Evolutionary conservation across 2,797 vertebrate species (phyloP), one percentile per base, ranked within the genome.

Genomic region (Eurystomus glaucurus): DNA sequence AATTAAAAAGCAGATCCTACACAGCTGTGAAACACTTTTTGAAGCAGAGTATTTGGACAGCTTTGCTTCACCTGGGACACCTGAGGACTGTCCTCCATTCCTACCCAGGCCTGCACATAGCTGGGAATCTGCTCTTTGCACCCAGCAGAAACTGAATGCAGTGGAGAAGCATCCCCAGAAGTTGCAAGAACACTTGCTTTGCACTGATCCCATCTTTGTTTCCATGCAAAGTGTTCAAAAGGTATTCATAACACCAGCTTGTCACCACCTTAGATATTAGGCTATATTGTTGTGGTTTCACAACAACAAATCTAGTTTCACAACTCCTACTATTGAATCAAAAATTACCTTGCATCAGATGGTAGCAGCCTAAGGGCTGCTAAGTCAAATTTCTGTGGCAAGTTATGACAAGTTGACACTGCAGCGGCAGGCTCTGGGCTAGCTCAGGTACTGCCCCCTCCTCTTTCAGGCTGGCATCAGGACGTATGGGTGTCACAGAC

Each of bases 221-320:
- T 70, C 72, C 69, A 39, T 57, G 20, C 37, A 50, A 57, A 74
- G 7, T 14, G 46, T 52, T 75, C 45, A 45, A 74, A 88, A 83
- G 37, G 18, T 88, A 87, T 93, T 74, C 29, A 0, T 46, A 88
- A 91, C 37, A 77, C 29, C 69, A 54, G 57, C 28, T 85, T 71
- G 23, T 88, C 50, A 68, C 72, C 75, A 65, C 64, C 14, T 43
- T 31, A 29, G 45, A 35, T 64, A 80, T 75, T 46, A 70, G 68
- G 11, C 17, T 55, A 20, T 23, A 65, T 4, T n/a, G 35, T 35
- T 45, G 77, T n/a, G 37, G 20, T 90, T 95, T 96, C 93, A 87
- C 85, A 93, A 91, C 64, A 80, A 23, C 37, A 83, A 83, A 81
- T 22, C 45, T 25, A 46, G 20, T 96, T 93, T 80, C 88, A 65